A percentile compares a stretch with the other conserved stretches of the same genome.
These are phyloP conservation scores for Drosophila villosipedis DNA, from an alignment of 2,888 invertebrate genomes.

Conservation along the genomic window DNA sequence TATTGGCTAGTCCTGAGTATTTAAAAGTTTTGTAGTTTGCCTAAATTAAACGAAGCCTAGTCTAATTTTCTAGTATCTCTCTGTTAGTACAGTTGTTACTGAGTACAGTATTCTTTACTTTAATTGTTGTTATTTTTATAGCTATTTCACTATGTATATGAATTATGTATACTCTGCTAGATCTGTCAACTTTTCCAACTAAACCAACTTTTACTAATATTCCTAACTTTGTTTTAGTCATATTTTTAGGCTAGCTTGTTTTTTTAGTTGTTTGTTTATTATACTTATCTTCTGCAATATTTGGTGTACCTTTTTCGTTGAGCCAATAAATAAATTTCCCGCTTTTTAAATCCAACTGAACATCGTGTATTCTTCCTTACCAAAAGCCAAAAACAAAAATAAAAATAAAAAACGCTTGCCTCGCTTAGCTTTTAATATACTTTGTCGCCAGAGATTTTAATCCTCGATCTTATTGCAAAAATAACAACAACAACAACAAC, in stretches of 20 bases:
- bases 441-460: slow-evolving; percentile 41
- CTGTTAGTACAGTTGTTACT: neutral
- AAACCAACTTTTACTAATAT: neutral
- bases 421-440: slow-evolving; percentile 20
- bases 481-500: neutral
- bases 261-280: slow-evolving; percentile 36
- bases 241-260: slow-evolving; percentile 15
- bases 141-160: neutral
- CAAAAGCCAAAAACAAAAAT: slow-evolving; percentile 20
- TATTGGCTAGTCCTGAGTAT: neutral
- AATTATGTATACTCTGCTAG: neutral
- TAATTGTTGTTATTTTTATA: slow-evolving; percentile 32
- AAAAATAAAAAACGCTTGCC: slow-evolving; percentile 29
- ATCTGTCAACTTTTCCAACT: neutral
- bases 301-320: slow-evolving; percentile 60
- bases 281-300: slow-evolving; percentile 59
- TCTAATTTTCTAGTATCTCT: slow-evolving; percentile 26
- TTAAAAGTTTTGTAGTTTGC: slow-evolving; percentile 8
- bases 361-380: slow-evolving; percentile 64
- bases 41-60: slow-evolving; percentile 18
- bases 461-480: slow-evolving; percentile 42
- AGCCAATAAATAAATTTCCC: slow-evolving; percentile 57
- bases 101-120: slow-evolving; percentile 8
- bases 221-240: slow-evolving; percentile 5
- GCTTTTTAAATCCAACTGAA: slow-evolving; percentile 50